These are phyloP conservation scores for Neofelis nebulosa DNA, from an alignment of 2,113 vertebrate species.

Conservation along the genomic window DNA sequence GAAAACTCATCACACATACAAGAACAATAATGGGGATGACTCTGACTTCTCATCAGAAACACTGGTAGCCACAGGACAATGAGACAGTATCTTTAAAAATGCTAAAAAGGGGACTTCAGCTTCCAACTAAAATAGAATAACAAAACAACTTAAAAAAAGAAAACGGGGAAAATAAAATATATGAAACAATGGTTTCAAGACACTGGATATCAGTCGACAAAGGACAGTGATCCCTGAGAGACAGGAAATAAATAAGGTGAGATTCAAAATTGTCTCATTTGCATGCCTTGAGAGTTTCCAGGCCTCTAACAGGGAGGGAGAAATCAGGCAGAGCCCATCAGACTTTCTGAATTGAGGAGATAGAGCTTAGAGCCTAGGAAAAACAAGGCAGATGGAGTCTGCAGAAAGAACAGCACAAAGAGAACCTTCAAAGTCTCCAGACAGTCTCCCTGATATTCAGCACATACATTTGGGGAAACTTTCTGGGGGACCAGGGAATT, in stretches of 20 bases:
- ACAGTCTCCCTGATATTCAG: background rate
- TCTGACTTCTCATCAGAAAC: slow-evolving; percentile 1
- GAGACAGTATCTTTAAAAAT: background rate
- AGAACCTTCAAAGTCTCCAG: background rate
- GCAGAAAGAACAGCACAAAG: background rate
- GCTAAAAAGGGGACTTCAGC: background rate
- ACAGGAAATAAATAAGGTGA: background rate
- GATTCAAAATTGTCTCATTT: background rate
- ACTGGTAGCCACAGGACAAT: background rate
- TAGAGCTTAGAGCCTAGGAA: background rate
- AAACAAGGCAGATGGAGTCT: background rate
- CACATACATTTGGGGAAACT: background rate
- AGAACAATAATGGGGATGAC: background rate
- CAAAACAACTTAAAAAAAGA: background rate
- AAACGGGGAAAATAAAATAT: background rate
- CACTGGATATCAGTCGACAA: background rate
- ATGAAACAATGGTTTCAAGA: background rate
- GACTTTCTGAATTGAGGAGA: background rate
- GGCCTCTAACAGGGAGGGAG: background rate
- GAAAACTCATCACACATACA: background rate
- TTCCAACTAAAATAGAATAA: background rate
- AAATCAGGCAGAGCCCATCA: background rate
- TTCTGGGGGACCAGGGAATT: background rate
- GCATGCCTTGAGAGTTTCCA: background rate
- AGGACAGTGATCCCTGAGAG: background rate